A percentile compares a stretch with the other conserved stretches of the same genome.
Conservation (phyloP, 1,140 invertebrate species). For the Littorina saxatilis region DNA sequence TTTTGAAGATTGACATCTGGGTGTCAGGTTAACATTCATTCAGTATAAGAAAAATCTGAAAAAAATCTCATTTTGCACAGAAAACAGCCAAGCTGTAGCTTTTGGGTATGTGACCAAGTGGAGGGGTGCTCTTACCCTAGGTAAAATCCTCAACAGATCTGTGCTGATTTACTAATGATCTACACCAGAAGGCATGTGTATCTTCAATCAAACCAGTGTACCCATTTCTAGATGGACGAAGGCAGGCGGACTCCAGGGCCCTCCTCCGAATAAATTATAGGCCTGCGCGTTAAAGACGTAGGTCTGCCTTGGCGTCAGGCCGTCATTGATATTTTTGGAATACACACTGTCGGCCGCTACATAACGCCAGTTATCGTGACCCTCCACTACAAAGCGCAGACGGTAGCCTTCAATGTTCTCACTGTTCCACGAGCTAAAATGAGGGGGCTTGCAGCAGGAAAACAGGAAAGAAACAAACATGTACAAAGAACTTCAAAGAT, state of each 20-base stretch:
- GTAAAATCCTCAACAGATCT: no score
- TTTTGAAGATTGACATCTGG: no score
- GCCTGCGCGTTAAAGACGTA: conserved; percentile 47
- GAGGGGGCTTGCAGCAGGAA: conserved; percentile 42
- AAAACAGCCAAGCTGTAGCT: no score
- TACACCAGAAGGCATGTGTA: no score
- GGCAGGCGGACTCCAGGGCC: conserved; percentile 41
- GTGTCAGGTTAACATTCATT: no score
- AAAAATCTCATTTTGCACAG: no score
- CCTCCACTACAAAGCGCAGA: conserved; percentile 35
- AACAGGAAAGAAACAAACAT: neutral
- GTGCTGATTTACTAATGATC: no score
- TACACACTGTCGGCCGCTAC: conserved; percentile 11
- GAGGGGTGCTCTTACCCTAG: no score
- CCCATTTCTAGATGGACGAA: conserved; percentile 46
- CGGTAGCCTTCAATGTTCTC: conserved; percentile 40
- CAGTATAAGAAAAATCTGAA: no score
- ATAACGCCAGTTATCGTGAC: conserved; percentile 37
- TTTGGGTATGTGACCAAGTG: no score
- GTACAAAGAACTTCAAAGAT: no score
- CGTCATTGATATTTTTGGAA: neutral
- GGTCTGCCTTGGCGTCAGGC: conserved; percentile 23
- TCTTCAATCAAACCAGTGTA: no score
- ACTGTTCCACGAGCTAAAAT: conserved; percentile 46
- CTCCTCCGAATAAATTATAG: conserved; percentile 44